These are phyloP conservation scores for Harpegnathos saltator DNA, from an alignment of 1,140 invertebrate species.

Conservation along the genomic window DNA sequence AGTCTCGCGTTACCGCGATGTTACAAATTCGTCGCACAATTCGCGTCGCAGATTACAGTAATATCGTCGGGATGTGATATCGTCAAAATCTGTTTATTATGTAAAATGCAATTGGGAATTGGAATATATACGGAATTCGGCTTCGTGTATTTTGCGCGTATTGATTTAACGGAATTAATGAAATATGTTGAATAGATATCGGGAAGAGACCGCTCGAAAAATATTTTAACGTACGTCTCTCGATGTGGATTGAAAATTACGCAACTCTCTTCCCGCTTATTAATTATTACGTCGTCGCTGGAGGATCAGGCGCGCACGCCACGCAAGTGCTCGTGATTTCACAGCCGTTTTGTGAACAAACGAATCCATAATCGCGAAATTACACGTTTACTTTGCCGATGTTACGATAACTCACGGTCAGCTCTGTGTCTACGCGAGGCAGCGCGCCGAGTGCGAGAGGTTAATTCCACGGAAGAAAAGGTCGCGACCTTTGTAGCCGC, in stretches of 20 bases:
- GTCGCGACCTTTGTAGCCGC: slow-evolving; percentile 2
- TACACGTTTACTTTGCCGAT: slow-evolving; percentile 8
- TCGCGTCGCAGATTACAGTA: not conserved
- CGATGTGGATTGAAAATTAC: not conserved
- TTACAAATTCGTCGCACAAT: slow-evolving; percentile 3
- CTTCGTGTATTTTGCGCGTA: not conserved
- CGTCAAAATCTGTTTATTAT: not conserved
- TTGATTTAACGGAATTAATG: not conserved
- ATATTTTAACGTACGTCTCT: not conserved
- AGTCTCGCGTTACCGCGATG: not conserved
- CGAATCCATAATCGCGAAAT: slow-evolving; percentile 3
- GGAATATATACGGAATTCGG: not conserved
- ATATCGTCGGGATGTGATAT: not conserved
- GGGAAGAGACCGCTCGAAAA: not conserved
- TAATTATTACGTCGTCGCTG: not conserved
- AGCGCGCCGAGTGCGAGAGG: slow-evolving; percentile 11
- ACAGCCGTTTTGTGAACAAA: slow-evolving; percentile 10
- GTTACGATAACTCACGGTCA: slow-evolving; percentile 15
- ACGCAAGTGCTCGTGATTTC: not conserved
- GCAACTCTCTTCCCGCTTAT: not conserved
- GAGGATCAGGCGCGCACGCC: not conserved
- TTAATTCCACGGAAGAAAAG: slow-evolving; percentile 48
- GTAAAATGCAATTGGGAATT: not conserved
- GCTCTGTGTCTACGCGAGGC: not conserved
- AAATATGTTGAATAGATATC: not conserved